Percentiles rank a stretch among this genome's conserved stretches.
phyloP scores from a whole-genome alignment of 2,797 vertebrate species.

The Sebastes taczanowskii region DNA sequence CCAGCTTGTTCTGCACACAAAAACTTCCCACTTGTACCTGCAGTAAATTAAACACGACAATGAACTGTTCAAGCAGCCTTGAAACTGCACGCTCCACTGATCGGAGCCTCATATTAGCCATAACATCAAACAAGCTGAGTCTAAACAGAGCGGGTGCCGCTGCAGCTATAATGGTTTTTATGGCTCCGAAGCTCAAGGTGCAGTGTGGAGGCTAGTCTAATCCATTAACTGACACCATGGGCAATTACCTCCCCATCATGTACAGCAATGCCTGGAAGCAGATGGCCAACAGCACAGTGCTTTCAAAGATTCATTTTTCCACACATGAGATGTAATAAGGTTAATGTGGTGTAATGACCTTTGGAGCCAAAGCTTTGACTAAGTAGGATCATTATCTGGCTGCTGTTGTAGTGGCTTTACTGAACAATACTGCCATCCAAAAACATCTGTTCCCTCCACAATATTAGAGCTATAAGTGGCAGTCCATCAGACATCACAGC shows the following conservation, averaged over 20 bases:
- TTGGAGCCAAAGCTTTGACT: conserved; percentile 26
- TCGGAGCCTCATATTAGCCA: neutral
- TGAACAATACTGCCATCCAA: conserved; percentile 19
- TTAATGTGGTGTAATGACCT: conserved; percentile 30
- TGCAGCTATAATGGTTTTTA: conserved; percentile 36
- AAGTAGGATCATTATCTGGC: neutral
- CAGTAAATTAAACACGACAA: conserved; percentile 4
- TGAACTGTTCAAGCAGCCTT: conserved; percentile 4
- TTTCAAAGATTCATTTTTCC: conserved; percentile 12
- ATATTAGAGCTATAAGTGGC: neutral
- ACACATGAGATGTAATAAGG: neutral
- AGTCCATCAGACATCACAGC: neutral
- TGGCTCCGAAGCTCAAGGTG: conserved; percentile 42
- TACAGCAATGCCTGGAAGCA: conserved; percentile 25
- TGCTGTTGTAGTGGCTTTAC: neutral
- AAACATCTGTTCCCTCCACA: conserved; percentile 17
- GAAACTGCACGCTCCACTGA: neutral
- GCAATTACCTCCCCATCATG: conserved; percentile 58
- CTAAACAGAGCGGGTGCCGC: conserved; percentile 3
- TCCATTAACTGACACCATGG: conserved; percentile 59
- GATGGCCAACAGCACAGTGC: conserved; percentile 18
- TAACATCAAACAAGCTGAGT: conserved; percentile 15
- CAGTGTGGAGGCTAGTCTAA: conserved; percentile 39
- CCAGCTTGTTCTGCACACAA: neutral
- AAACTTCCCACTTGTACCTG: neutral